phyloP scores from a whole-genome alignment of 1,140 invertebrate genomes.

The Drosophila neocordata region DNA sequence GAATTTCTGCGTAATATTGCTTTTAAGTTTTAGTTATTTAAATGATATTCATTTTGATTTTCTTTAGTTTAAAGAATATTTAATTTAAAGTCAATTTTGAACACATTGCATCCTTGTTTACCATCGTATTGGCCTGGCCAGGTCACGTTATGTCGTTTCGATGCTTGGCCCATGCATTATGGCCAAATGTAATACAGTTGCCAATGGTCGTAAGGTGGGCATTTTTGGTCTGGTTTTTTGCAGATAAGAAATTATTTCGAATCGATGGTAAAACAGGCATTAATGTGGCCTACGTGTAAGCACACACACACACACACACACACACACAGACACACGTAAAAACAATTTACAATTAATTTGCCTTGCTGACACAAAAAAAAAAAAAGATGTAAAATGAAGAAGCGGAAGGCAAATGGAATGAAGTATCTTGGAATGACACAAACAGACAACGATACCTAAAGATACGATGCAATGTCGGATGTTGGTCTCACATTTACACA shows the following conservation, averaged over 20 bases:
- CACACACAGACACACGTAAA: conserved; percentile 15
- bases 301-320: conserved; percentile 12
- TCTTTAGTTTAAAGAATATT: too few relatives aligned
- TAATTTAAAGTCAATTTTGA: too few relatives aligned
- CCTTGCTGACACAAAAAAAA: conserved; percentile 31
- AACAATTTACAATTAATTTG: conserved; percentile 71
- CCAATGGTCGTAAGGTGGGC: conserved; percentile 45
- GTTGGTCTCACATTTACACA: conserved; percentile 22
- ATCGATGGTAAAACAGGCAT: conserved; percentile 71
- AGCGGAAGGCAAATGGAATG: conserved; percentile 35
- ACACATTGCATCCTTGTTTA: too few relatives aligned
- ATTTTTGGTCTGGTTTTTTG: background rate
- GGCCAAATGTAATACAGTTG: conserved; percentile 51
- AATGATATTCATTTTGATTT: too few relatives aligned
- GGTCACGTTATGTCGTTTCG: conserved; percentile 2
- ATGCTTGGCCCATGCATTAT: conserved; percentile 44
- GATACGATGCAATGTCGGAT: conserved; percentile 40
- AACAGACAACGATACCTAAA: conserved; percentile 47
- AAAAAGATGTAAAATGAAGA: conserved; percentile 18
- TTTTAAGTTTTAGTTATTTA: too few relatives aligned
- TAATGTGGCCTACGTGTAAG: conserved; percentile 66
- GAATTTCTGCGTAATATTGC: too few relatives aligned
- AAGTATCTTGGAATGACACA: conserved; percentile 65
- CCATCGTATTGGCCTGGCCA: too few relatives aligned
- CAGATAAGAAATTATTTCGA: conserved; percentile 33